Evolutionary conservation across 2,113 vertebrate species (phyloP), one percentile per base, ranked within the genome.

Genomic region (Urocolius indicus): DNA sequence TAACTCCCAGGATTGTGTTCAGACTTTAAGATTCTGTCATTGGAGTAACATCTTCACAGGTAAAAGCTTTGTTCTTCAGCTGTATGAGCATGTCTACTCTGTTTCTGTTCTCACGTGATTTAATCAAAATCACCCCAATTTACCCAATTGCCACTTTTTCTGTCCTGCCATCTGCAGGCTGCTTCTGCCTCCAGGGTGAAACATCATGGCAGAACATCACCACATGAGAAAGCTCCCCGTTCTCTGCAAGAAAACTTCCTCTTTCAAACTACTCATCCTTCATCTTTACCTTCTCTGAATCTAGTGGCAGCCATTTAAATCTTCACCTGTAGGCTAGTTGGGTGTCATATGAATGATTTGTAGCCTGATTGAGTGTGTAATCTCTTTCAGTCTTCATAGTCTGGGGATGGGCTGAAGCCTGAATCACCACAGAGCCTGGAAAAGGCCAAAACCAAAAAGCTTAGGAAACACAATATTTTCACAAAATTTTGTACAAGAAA

Each of bases 171-270:
- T 51, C 72, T 63, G 26, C 43, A 71, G 65, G 46, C 27, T 82
- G n/a, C 41, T 86, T 38, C 73, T 54, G 16, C 46, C 26, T 80
- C 41, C 3, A 3, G 75, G 49, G 34, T 57, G 75, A 90, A 83
- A 43, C 62, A 36, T 41, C 3, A 0, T 13, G n/a, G 54, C 49
- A 82, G 66, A 85, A 82, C n/a, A 46, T 38, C 58, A 34, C 57
- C 68, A 26, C 7, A 6, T 0, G 1, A 73, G 63, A 79, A 88
- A 49, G 9, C 18, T 74, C n/a, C 5, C 1, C 1, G 9, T 23
- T 79, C 21, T 24, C 75, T 34, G 54, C 52, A 91, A 67, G 69
- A 84, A 75, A 89, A 59, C 6, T 3, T 41, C 2, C 3, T 65
- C 26, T 18, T 82, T 79, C 67, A 65, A 87, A 79, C 38, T n/a